phyloP scores from a whole-genome alignment of 2,113 vertebrate genomes.

The Lathamus discolor region DNA sequence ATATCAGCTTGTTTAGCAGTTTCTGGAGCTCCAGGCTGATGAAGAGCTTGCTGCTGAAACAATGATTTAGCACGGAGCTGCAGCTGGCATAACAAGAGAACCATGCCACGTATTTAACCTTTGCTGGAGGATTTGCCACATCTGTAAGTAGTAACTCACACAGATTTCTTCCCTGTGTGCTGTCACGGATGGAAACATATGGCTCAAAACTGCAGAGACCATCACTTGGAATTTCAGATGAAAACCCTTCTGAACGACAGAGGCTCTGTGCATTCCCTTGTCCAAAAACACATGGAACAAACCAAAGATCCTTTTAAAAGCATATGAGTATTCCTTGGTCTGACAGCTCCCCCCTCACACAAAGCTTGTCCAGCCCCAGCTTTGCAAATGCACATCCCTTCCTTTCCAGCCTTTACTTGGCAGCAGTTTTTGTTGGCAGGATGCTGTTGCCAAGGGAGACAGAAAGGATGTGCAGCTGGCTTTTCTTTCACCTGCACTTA shows the following conservation, averaged over 20 bases:
- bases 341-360: background rate
- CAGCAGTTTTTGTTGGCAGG: constrained; percentile 61
- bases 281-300: background rate
- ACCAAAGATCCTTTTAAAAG: constrained; percentile 12
- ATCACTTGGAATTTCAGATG: background rate
- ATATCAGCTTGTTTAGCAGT: constrained; percentile 38
- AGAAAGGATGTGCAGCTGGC: constrained; percentile 63
- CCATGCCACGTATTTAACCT: constrained; percentile 47
- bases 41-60: constrained; percentile 43
- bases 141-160: constrained; percentile 54
- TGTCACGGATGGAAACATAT: constrained; percentile 23
- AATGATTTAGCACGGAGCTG: constrained; percentile 26
- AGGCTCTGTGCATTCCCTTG: background rate
- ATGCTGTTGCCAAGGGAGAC: constrained; percentile 72
- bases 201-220: background rate
- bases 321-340: background rate
- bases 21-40: constrained; percentile 1
- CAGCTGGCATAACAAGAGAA: constrained; percentile 54
- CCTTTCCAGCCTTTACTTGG: constrained; percentile 51
- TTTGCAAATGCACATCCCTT: constrained; percentile 19
- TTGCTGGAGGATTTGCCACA: constrained; percentile 49
- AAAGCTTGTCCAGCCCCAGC: constrained; percentile 38
- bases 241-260: background rate
- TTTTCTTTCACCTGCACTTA: constrained; percentile 63
- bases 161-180: constrained; percentile 7